These are phyloP conservation scores for Eupithecia inturbata DNA, from an alignment of 2,888 invertebrate genomes.

Conservation along the genomic window DNA sequence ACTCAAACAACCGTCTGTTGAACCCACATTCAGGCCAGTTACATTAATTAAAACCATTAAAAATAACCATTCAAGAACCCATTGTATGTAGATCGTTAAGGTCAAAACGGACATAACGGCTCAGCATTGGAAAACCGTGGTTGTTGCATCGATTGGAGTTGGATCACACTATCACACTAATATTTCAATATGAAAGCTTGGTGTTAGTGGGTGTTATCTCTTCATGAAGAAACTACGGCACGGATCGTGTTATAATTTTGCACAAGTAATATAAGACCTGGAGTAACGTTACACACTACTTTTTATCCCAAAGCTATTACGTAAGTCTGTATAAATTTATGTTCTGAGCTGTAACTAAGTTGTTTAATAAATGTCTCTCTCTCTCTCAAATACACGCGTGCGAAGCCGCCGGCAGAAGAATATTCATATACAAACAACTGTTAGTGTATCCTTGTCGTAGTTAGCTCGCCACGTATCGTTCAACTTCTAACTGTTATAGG, in stretches of 20 bases:
- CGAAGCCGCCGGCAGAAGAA: not conserved
- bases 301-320: not conserved
- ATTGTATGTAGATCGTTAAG: constrained; percentile 2
- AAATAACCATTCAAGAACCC: not conserved
- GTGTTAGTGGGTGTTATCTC: not conserved
- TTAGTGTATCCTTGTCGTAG: not conserved
- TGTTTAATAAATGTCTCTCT: too few relatives aligned
- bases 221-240: not conserved
- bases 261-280: not conserved
- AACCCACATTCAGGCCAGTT: not conserved
- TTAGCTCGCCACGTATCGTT: not conserved
- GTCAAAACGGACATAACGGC: not conserved
- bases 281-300: not conserved
- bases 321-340: too few relatives aligned
- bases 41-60: not conserved
- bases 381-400: too few relatives aligned
- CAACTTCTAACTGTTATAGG: not conserved
- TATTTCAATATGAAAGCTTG: too few relatives aligned
- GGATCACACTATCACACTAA: not conserved
- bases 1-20: constrained; percentile 6
- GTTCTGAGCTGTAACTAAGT: too few relatives aligned
- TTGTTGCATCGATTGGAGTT: not conserved
- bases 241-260: not conserved
- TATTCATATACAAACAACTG: not conserved
- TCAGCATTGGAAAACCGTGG: not conserved